Percentiles rank a stretch among this genome's conserved stretches.
Conservation (phyloP, 2,797 vertebrate species). For the Muraenolepis orangiensis region DNA sequence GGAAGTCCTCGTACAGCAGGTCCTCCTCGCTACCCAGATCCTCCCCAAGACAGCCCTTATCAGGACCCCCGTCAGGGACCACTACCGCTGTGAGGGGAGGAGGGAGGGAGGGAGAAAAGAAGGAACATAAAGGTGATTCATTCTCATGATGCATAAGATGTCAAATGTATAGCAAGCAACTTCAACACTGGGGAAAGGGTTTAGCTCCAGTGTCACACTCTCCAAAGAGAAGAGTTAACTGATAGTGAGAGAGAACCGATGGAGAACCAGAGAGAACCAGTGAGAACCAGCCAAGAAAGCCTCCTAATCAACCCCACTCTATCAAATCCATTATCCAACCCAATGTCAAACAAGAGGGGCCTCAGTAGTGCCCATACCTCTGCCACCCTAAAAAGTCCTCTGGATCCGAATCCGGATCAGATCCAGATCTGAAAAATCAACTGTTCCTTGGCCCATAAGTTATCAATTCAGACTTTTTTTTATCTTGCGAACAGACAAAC, state of each 20-base stretch:
- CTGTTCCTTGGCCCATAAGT: too few species aligned
- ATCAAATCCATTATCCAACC: background rate
- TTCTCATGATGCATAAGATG: background rate
- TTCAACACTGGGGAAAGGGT: background rate
- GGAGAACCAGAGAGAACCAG: too few species aligned
- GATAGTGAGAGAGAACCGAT: background rate
- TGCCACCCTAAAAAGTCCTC: too few species aligned
- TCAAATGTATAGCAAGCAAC: background rate
- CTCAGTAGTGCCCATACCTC: too few species aligned
- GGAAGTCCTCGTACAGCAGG: conserved; percentile 83
- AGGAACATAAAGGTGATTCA: background rate
- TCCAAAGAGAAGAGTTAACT: background rate
- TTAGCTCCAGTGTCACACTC: background rate
- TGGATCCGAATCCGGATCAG: too few species aligned
- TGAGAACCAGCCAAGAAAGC: background rate
- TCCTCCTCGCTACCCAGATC: conserved; percentile 86
- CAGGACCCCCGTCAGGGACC: conserved; percentile 76
- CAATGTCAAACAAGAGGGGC: too few species aligned
- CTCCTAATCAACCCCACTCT: background rate
- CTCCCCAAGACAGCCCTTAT: conserved; percentile 68
- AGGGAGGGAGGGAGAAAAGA: background rate
- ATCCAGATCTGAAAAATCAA: too few species aligned
- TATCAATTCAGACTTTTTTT: too few species aligned
- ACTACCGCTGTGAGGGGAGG: conserved; percentile 61
- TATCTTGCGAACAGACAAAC: too few species aligned